These are phyloP conservation scores for Melanotaenia parkinsoni DNA, from an alignment of 2,797 vertebrate genomes.

Conservation along the genomic window DNA sequence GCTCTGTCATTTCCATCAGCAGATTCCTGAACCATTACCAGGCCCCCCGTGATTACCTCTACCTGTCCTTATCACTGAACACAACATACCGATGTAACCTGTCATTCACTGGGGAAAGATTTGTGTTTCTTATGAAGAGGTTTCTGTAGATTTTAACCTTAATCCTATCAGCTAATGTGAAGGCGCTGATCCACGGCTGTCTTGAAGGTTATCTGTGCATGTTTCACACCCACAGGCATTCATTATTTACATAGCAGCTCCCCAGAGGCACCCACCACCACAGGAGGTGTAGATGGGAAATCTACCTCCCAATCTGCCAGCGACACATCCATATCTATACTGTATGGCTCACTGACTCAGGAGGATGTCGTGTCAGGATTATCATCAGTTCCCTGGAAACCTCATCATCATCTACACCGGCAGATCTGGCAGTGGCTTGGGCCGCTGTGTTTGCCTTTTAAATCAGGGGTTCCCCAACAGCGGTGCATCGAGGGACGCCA, in stretches of 20 bases:
- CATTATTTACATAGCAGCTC: constrained; percentile 85
- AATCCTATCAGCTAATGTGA: constrained; percentile 85
- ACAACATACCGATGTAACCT: constrained; percentile 70
- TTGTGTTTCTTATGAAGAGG: constrained; percentile 80
- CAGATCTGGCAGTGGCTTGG: constrained; percentile 60
- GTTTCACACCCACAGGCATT: constrained; percentile 83
- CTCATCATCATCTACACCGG: constrained; percentile 75
- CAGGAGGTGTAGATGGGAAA: constrained; percentile 80
- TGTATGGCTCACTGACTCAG: constrained; percentile 80
- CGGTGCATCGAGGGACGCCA: constrained; percentile 46
- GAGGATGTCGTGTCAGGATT: constrained; percentile 80
- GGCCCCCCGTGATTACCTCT: constrained; percentile 62
- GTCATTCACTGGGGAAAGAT: constrained; percentile 58
- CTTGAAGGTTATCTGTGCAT: constrained; percentile 86
- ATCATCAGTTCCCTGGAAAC: constrained; percentile 77
- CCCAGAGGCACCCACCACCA: constrained; percentile 71
- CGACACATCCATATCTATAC: constrained; percentile 81
- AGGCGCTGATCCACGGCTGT: constrained; percentile 83
- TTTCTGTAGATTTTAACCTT: constrained; percentile 84
- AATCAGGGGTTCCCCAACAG: constrained; percentile 76
- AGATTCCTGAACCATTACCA: constrained; percentile 69
- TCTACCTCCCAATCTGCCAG: constrained; percentile 81
- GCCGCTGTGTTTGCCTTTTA: constrained; percentile 68
- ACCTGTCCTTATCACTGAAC: constrained; percentile 74
- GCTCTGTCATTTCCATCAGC: constrained; percentile 60